Conservation (phyloP, 2,113 vertebrate genomes). For the Petaurus breviceps region DNA sequence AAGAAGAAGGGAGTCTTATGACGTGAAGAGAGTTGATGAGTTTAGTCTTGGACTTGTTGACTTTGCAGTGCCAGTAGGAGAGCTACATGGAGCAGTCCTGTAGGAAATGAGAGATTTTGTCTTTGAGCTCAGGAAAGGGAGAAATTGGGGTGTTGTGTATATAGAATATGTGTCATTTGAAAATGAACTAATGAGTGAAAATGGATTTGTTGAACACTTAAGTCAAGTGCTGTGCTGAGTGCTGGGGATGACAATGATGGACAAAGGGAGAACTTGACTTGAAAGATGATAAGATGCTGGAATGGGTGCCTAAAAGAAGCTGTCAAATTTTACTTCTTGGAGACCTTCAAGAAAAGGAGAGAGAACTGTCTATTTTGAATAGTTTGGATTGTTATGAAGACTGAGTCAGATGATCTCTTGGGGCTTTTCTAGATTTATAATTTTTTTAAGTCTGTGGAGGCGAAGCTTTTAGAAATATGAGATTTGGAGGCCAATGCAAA, state of each 20-base stretch:
- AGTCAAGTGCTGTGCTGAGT: not conserved
- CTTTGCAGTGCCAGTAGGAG: not conserved
- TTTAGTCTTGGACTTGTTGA: not conserved
- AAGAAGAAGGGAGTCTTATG: not conserved
- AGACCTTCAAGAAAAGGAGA: not conserved
- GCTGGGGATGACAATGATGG: not conserved
- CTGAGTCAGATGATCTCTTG: not conserved
- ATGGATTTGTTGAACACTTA: not conserved
- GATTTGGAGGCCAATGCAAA: not conserved
- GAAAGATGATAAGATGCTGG: not conserved
- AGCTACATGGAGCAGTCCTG: not conserved
- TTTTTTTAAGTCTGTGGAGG: not conserved
- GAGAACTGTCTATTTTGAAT: not conserved
- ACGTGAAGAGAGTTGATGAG: not conserved
- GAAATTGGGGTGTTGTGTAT: not conserved
- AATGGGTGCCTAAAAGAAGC: not conserved
- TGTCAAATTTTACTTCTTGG: not conserved
- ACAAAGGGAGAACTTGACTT: not conserved
- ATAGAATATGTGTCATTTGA: not conserved
- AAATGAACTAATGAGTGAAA: not conserved
- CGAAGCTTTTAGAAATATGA: not conserved
- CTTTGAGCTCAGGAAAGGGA: not conserved
- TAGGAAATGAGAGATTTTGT: not conserved
- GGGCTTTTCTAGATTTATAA: conserved; percentile 15
- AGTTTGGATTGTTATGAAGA: not conserved